Evolutionary conservation across 2,797 vertebrate species (phyloP), one percentile per base, ranked within the genome.

Genomic region (Ficedula albicollis): DNA sequence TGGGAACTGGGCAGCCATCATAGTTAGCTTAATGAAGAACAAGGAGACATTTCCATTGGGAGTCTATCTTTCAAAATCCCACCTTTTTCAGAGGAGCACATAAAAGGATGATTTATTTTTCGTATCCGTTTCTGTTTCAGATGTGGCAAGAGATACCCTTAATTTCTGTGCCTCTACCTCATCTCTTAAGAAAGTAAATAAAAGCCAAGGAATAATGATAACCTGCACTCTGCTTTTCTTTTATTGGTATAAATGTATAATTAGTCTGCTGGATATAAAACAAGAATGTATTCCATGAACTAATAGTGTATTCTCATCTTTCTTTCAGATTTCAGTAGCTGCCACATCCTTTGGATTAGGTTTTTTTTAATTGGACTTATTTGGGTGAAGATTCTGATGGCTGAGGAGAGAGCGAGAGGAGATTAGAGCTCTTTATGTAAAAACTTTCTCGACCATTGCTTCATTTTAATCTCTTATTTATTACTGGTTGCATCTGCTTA

Each of bases 401-500:
- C 3, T 66, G 52, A 27, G 59, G 76, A 92, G 39, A 77, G 13
- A 56, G 69, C 3, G 17, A 86, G 39, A 44, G 75, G 77, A 72
- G 55, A 89, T 94, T 84, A 91, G 19, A 78, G 82, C 60, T 92
- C 83, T 89, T 72, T 39, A 56, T 76, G 70, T 69, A 84, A 91
- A 88, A 95, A 84, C 82, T 67, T 88, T 38, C 84, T 90, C 52
- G 0, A 64, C 77, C 69, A 54, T 86, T 94, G 70, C 83, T 86
- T 90, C 91, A 49, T 88, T 93, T 95, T 87, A 91, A 92, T 95
- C 77, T 91, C 87, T 82, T 88, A 69, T 93, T 96, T 92, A 91
- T 92, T 95, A 63, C 59, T 76, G 52, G 59, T 90, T 94, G 80
- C 80, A 90, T 93, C 91, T 93, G 87, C 62, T 96, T 86, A 90